Conservation (phyloP, 2,113 vertebrate species). For the Lepus americanus region DNA sequence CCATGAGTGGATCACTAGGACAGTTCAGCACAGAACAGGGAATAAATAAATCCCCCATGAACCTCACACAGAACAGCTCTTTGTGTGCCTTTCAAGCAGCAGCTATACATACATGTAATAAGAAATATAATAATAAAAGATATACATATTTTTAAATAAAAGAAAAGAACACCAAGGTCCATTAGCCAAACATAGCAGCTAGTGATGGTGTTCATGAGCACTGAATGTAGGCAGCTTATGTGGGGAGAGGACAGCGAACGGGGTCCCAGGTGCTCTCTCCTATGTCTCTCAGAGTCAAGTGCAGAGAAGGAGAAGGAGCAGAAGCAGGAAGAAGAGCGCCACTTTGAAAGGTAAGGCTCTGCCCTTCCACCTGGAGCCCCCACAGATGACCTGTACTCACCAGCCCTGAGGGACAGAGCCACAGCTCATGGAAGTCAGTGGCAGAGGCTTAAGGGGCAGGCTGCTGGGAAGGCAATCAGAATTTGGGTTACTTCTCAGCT, state of each 20-base stretch:
- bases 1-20: background rate
- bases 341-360: slow-evolving; percentile 17
- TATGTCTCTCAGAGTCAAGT: background rate
- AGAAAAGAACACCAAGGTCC: background rate
- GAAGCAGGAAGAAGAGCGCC: background rate
- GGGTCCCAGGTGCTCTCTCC: background rate
- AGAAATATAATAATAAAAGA: no score
- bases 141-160: no score
- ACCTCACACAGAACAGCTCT: background rate
- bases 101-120: no score
- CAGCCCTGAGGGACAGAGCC: background rate
- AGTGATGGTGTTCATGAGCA: background rate
- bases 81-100: background rate
- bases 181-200: background rate
- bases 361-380: no score
- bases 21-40: background rate
- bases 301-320: background rate
- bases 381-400: background rate
- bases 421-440: background rate
- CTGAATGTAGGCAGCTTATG: background rate
- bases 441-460: background rate
- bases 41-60: background rate
- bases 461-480: background rate
- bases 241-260: background rate
- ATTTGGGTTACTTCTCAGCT: background rate